A percentile compares a stretch with the other conserved stretches of the same genome.
phyloP scores from a whole-genome alignment of 2,797 vertebrate species.

The Chelon auratus region DNA sequence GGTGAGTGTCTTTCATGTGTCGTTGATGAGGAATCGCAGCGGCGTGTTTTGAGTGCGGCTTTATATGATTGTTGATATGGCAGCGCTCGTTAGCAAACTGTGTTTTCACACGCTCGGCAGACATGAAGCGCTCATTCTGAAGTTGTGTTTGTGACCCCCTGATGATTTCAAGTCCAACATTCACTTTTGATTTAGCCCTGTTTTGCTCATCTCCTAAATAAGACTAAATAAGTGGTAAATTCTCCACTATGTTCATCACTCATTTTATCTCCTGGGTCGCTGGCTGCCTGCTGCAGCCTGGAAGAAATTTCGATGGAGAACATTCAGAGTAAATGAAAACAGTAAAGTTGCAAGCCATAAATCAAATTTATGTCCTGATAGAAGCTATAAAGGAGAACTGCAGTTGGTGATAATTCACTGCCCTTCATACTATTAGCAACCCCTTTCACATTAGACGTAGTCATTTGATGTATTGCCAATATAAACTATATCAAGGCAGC shows the following conservation, averaged over 20 bases:
- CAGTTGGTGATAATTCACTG: background rate
- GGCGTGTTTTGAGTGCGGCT: background rate
- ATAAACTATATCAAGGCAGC: background rate
- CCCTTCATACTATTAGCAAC: background rate
- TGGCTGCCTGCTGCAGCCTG: slow-evolving; percentile 13
- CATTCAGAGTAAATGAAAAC: background rate
- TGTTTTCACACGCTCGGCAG: background rate
- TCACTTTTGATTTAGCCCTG: background rate
- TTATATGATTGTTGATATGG: no score
- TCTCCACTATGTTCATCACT: background rate
- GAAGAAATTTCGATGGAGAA: background rate
- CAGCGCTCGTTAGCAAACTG: no score
- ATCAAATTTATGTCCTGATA: slow-evolving; percentile 6
- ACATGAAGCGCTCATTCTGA: background rate
- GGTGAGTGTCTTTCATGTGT: slow-evolving; percentile 81
- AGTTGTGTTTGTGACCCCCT: background rate
- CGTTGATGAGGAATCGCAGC: background rate
- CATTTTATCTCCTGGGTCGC: background rate
- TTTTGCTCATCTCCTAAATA: background rate
- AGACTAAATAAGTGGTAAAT: no score
- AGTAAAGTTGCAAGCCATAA: slow-evolving; percentile 1
- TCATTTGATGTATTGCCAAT: background rate
- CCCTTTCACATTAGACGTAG: background rate
- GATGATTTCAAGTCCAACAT: background rate
- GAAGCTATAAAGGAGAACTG: background rate